Evolutionary conservation across 2,888 invertebrate species (phyloP).

Genomic region (Tricholauxania praeusta): DNA sequence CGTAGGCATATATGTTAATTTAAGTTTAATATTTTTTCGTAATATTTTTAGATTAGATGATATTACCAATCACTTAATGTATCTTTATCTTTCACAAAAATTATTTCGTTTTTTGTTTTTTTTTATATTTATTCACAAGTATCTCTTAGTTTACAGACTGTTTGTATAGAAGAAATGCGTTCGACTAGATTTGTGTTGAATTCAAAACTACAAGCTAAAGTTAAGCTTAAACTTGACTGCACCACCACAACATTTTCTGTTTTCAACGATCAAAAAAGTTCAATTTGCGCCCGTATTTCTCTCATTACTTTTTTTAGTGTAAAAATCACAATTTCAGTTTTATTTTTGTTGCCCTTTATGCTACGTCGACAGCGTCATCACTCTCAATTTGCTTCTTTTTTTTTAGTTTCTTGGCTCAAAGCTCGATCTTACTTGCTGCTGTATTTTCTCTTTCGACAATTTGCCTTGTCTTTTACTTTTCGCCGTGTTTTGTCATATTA

Average conservation of each 20-base stretch:
- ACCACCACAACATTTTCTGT: neutral
- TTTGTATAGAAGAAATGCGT: slow-evolving; percentile 35
- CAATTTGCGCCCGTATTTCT: too few species aligned
- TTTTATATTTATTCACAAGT: neutral
- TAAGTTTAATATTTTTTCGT: neutral
- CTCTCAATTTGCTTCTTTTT: slow-evolving; percentile 1
- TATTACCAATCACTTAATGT: neutral
- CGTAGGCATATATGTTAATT: neutral
- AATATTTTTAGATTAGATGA: neutral
- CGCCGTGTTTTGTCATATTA: neutral
- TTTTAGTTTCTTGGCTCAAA: slow-evolving; percentile 21
- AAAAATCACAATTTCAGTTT: too few species aligned
- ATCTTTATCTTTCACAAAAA: neutral
- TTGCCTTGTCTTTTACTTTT: neutral
- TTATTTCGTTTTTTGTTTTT: neutral
- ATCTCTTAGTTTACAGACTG: neutral
- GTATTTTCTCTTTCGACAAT: slow-evolving; percentile 3
- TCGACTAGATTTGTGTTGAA: slow-evolving; percentile 50
- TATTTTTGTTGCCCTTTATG: neutral
- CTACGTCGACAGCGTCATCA: neutral
- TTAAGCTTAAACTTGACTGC: slow-evolving; percentile 31
- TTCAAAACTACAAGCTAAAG: slow-evolving; percentile 47
- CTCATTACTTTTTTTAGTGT: too few species aligned
- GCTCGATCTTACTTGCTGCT: neutral
- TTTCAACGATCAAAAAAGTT: neutral